A percentile compares a stretch with the other conserved stretches of the same genome.
These are phyloP conservation scores for Eupeodes corollae DNA, from an alignment of 1,140 invertebrate species.

Conservation along the genomic window DNA sequence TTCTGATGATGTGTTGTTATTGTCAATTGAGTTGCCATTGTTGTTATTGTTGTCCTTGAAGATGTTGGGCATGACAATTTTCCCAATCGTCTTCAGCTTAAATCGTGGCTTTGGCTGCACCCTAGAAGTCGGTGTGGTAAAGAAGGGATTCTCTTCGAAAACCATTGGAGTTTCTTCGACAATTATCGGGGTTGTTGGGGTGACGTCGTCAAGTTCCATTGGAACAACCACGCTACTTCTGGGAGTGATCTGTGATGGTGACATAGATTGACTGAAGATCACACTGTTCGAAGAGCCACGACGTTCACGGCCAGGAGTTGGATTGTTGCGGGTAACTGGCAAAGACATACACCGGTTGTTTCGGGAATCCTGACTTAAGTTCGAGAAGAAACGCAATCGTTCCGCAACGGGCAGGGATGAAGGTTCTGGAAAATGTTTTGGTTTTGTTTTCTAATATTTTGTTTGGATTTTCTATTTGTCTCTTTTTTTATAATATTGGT, in stretches of 20 bases:
- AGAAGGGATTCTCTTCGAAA: no score
- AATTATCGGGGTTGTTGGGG: not conserved
- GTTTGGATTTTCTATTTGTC: no score
- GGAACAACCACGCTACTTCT: not conserved
- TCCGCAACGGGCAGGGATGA: constrained; percentile 32
- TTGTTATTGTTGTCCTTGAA: constrained; percentile 23
- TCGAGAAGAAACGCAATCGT: constrained; percentile 31
- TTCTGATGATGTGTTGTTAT: not conserved
- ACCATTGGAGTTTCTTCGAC: not conserved
- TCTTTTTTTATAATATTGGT: no score
- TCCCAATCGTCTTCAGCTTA: constrained; percentile 23
- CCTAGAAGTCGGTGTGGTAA: constrained; percentile 1
- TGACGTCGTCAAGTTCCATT: not conserved
- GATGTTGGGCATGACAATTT: constrained; percentile 21
- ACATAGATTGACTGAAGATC: constrained; percentile 25
- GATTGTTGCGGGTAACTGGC: constrained; percentile 4
- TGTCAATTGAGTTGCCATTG: constrained; percentile 9
- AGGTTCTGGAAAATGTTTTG: constrained; percentile 16
- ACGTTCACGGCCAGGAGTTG: constrained; percentile 12
- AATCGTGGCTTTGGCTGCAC: constrained; percentile 5
- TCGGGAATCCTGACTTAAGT: constrained; percentile 15
- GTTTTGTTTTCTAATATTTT: no score
- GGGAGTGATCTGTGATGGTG: constrained; percentile 11
- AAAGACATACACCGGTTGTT: constrained; percentile 4
- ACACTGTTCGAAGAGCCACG: constrained; percentile 9